Evolutionary conservation across 2,888 invertebrate species (phyloP).

Genomic region (Flexamia atlantica): DNA sequence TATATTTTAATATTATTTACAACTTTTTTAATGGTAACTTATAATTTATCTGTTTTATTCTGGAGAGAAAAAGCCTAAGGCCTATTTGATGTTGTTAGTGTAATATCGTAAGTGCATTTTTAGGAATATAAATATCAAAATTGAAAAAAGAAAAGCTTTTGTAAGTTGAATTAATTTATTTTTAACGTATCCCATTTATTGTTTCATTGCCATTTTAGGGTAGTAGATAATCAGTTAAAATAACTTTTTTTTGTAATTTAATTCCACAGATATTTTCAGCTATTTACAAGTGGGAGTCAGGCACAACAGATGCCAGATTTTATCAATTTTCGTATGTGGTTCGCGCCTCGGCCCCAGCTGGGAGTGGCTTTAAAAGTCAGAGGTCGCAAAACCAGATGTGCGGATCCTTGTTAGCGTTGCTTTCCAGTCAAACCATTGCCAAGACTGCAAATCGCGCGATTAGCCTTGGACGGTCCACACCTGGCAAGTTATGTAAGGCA

Average conservation of each 20-base stretch:
- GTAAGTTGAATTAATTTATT: too few species aligned
- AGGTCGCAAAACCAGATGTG: slow-evolving; percentile 39
- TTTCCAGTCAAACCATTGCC: slow-evolving; percentile 43
- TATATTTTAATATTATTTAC: slow-evolving; percentile 37
- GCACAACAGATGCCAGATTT: too few species aligned
- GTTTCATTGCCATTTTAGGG: too few species aligned
- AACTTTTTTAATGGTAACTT: slow-evolving; percentile 33
- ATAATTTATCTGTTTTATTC: neutral
- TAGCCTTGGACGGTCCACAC: slow-evolving; percentile 44
- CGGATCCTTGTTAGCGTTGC: slow-evolving; percentile 26
- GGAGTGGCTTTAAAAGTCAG: slow-evolving; percentile 37
- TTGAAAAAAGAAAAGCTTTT: too few species aligned
- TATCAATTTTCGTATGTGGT: too few species aligned
- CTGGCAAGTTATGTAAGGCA: slow-evolving; percentile 45
- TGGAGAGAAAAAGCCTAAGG: neutral
- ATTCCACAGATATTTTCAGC: too few species aligned
- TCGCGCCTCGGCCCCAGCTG: neutral
- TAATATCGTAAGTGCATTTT: too few species aligned
- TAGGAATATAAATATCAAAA: too few species aligned
- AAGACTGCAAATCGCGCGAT: slow-evolving; percentile 45
- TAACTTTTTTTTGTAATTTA: too few species aligned
- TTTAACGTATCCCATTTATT: too few species aligned
- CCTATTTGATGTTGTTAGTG: neutral
- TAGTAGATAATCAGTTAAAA: too few species aligned
- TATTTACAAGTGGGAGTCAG: too few species aligned